Conservation (phyloP, 2,797 vertebrate genomes). For the Rhodeus uyekii region DNA sequence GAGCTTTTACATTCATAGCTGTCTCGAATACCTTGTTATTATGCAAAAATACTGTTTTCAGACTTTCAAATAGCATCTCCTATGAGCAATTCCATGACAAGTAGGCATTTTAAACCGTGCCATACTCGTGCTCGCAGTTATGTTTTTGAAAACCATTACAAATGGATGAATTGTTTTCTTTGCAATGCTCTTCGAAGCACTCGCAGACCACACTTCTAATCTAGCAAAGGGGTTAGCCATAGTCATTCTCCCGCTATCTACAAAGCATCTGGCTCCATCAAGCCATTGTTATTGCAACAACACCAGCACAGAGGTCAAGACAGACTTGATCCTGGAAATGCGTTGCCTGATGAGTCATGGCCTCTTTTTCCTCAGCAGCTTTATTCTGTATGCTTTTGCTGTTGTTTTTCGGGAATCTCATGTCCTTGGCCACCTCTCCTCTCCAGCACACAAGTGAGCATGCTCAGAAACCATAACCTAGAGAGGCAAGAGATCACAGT, state of each 20-base stretch:
- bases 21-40: neutral
- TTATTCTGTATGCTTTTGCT: neutral
- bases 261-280: neutral
- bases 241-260: neutral
- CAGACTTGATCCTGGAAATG: neutral
- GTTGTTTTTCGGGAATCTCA: neutral
- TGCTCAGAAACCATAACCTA: neutral
- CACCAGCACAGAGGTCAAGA: slow-evolving; percentile 2
- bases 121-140: neutral
- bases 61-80: neutral
- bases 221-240: neutral
- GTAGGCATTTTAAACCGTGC: neutral
- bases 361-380: neutral
- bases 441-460: neutral
- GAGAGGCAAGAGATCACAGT: neutral
- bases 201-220: neutral
- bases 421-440: neutral
- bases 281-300: neutral
- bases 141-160: neutral
- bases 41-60: neutral
- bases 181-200: neutral
- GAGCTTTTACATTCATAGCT: neutral
- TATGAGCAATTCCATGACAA: neutral
- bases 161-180: neutral
- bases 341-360: neutral